Evolutionary conservation across 2,888 invertebrate genomes (phyloP).

Genomic region (Bibio marci): DNA sequence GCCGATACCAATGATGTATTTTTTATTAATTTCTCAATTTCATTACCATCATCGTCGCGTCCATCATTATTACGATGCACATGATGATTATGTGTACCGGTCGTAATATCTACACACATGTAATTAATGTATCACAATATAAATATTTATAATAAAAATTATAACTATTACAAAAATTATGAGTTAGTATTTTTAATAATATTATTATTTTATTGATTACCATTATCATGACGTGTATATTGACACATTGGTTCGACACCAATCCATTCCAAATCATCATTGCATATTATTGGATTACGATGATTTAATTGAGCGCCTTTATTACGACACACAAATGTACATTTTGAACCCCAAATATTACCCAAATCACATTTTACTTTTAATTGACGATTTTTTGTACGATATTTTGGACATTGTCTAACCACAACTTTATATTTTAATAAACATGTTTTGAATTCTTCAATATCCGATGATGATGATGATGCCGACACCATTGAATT

Average conservation of each 20-base stretch:
- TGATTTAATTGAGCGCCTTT: conserved; percentile 9
- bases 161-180: no score
- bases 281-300: conserved; percentile 10
- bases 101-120: no score
- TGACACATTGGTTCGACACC: conserved; percentile 11
- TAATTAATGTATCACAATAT: no score
- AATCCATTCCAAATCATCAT: conserved; percentile 12
- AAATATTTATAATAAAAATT: no score
- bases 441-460: conserved; percentile 8
- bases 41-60: background rate
- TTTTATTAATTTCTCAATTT: background rate
- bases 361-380: conserved; percentile 11
- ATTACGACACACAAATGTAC: conserved; percentile 11
- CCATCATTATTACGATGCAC: no score
- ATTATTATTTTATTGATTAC: background rate
- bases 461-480: no score
- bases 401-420: conserved; percentile 10
- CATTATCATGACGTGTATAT: background rate
- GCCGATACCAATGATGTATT: no score
- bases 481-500: conserved; percentile 4
- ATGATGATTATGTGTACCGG: no score
- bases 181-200: no score
- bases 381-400: conserved; percentile 8
- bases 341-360: conserved; percentile 13
- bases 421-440: conserved; percentile 13